Base-by-base conservation (phyloP, 23 tunicate species). In the Botrylloides violaceus region DNA sequence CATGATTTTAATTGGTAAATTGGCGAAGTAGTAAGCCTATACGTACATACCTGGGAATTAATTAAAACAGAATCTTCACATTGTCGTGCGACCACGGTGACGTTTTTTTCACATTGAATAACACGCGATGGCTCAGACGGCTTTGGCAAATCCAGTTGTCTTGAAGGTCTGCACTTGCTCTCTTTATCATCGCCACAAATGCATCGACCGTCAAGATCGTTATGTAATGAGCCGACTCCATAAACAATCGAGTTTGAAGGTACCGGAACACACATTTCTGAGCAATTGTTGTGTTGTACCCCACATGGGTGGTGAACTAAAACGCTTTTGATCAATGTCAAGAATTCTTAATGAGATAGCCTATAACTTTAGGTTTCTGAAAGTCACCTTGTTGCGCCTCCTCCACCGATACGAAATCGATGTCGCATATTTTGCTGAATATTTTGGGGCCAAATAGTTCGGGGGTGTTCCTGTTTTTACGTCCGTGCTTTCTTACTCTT, bases 401-500 rank as follows among this genome's bases (percentile, higher is more conserved):
- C 29, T 59, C 64, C 6, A 7, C 19, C 7, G 64, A 15, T 15
- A 43, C 53, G 53, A 43, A 43, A 56, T 71, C 74, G 32, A 86
- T 66, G 29, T 80, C 94, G 58, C 94, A 76, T 27, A 83, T 58
- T 33, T 82, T 72, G 64, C 78, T 81, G 58, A 86, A 86, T 27
- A 86, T 75, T 15, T 38, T 31, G 19, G 94, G 94, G n/a, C 94
- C 94, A 49, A 86, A 86, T 18, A 26, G 58, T 70, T 86, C 77
- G 2, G 79, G 32, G 3, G 23, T 29, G 32, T 64, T 29, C 12
- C 53, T 15, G 53, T 15, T 9, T 43, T 43, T 43, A 43, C 53
- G 9, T 43, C n/a, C n/a, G n/a, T n/a, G n/a, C 23, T 64, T 72
- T 31, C 58, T 55, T 70, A 79, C 58, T 36, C 80, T 43, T 65